These are phyloP conservation scores for Notiomystis cincta DNA, from an alignment of 2,113 vertebrate species.

Conservation along the genomic window DNA sequence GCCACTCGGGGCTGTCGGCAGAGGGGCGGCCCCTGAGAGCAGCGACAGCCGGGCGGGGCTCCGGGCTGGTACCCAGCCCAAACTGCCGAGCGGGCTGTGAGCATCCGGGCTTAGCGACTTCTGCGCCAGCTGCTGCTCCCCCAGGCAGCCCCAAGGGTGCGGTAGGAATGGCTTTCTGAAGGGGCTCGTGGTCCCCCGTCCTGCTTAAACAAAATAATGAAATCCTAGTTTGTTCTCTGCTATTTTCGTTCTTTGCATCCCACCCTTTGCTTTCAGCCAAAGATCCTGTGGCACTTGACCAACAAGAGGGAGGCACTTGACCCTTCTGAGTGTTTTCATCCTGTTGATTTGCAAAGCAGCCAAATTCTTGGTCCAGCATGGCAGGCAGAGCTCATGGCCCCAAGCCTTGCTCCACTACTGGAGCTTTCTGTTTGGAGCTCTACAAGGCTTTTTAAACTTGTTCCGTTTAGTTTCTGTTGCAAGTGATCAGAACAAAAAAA, in stretches of 20 bases:
- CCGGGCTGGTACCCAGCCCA: background rate
- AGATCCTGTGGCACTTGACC: background rate
- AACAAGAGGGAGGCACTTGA: slow-evolving; percentile 11
- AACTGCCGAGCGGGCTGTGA: background rate
- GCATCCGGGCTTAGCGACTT: background rate
- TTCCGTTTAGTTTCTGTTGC: background rate
- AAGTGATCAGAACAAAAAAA: background rate
- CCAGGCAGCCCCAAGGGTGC: background rate
- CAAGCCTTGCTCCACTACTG: background rate
- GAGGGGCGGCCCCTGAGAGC: background rate
- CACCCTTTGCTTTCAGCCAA: background rate
- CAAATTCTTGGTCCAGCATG: background rate
- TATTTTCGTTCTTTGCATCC: background rate
- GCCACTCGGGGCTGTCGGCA: background rate
- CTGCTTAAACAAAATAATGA: background rate
- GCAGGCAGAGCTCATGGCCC: rapidly evolving
- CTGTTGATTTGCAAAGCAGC: background rate
- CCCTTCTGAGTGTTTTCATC: slow-evolving; percentile 16
- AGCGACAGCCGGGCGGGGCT: background rate
- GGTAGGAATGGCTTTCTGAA: background rate
- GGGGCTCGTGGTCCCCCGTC: background rate
- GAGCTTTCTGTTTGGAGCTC: background rate
- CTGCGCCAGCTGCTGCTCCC: background rate
- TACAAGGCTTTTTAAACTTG: background rate
- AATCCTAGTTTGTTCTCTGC: background rate